Percentiles rank a stretch among this genome's conserved stretches.
These are phyloP conservation scores for Chrysolina americana DNA, from an alignment of 2,888 invertebrate species.

Conservation along the genomic window DNA sequence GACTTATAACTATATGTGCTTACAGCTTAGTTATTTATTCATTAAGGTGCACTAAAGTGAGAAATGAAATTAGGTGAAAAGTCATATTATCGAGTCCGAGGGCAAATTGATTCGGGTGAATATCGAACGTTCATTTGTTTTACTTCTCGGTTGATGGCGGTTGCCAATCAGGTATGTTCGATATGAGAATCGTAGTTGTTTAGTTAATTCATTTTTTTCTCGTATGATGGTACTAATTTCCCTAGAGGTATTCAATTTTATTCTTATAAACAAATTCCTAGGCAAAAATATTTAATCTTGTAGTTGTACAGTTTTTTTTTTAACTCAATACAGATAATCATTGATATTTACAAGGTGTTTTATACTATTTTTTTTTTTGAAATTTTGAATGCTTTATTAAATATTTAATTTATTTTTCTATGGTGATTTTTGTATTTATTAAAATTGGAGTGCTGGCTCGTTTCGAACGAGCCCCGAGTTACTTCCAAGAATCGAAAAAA, in stretches of 20 bases:
- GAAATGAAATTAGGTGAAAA: conserved; percentile 50
- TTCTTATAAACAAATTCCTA: conserved; percentile 32
- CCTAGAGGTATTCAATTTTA: conserved; percentile 31
- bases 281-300: conserved; percentile 1
- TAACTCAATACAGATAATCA: conserved; percentile 35
- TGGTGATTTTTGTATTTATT: conserved; percentile 44
- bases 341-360: conserved; percentile 28
- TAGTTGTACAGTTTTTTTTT: conserved; percentile 28
- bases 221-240: conserved; percentile 34
- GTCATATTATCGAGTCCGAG: conserved; percentile 39
- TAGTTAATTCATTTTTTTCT: conserved; percentile 39
- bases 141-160: conserved; percentile 25
- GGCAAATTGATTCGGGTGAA: conserved; percentile 44
- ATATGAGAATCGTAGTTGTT: conserved; percentile 34
- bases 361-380: conserved; percentile 44
- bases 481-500: conserved; percentile 31
- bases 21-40: conserved; percentile 66
- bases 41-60: conserved; percentile 65
- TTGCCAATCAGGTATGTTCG: conserved; percentile 21
- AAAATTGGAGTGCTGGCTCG: conserved; percentile 55
- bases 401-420: conserved; percentile 45
- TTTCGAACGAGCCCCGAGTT: conserved; percentile 52
- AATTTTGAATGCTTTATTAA: conserved; percentile 44
- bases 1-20: conserved; percentile 58
- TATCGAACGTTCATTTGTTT: conserved; percentile 36